A percentile compares a stretch with the other conserved stretches of the same genome.
phyloP scores from a whole-genome alignment of 2,888 invertebrate genomes.

The Drosophila melanosoma region DNA sequence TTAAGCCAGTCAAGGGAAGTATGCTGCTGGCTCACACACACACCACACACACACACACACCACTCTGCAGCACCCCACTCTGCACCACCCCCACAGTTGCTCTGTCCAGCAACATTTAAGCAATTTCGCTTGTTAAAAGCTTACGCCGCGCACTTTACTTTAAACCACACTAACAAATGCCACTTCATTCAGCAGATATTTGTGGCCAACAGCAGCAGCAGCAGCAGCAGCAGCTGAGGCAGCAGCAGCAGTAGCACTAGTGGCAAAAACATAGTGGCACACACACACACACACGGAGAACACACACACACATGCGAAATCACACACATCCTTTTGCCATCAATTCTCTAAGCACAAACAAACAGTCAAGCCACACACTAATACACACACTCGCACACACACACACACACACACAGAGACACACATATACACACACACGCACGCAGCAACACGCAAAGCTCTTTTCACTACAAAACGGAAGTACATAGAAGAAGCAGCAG shows the following conservation, averaged over 20 bases:
- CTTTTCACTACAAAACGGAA: slow-evolving; percentile 80
- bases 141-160: slow-evolving; percentile 76
- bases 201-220: slow-evolving; percentile 63
- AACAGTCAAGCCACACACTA: slow-evolving; percentile 61
- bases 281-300: slow-evolving; percentile 26
- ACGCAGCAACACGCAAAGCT: slow-evolving; percentile 75
- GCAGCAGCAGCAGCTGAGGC: slow-evolving; percentile 22
- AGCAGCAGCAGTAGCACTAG: slow-evolving; percentile 20
- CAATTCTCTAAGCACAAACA: slow-evolving; percentile 80
- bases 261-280: slow-evolving; percentile 45
- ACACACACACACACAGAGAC: slow-evolving; percentile 37
- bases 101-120: slow-evolving; percentile 67
- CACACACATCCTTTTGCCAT: slow-evolving; percentile 80
- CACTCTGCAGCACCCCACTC: not conserved
- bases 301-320: slow-evolving; percentile 49
- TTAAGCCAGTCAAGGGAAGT: slow-evolving; percentile 48
- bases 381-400: slow-evolving; percentile 36
- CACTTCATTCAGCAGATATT: slow-evolving; percentile 80
- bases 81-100: not conserved
- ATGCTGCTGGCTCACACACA: slow-evolving; percentile 5
- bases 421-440: slow-evolving; percentile 49
- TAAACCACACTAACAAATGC: slow-evolving; percentile 76
- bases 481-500: slow-evolving; percentile 67
- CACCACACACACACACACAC: not conserved
- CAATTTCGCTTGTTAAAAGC: slow-evolving; percentile 77